Base-by-base conservation (phyloP, 2,888 invertebrate genomes). In the Drosophila anomelani region DNA sequence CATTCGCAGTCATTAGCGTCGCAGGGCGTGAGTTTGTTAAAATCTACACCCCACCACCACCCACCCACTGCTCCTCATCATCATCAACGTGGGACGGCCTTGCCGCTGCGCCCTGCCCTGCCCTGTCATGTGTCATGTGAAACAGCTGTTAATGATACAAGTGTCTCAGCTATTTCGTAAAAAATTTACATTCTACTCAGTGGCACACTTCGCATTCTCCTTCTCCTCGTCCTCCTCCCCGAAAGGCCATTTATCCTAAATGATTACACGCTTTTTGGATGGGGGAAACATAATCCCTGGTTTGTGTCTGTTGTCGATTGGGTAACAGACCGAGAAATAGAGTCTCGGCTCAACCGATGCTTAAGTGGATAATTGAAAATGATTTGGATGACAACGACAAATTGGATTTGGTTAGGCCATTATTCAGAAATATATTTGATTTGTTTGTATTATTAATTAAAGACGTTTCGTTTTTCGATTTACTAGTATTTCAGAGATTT, bases 1-100 rank as follows among this genome's bases (percentile, higher is more conserved):
- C 83, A 88, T 90, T 90, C 80, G 78, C 78, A 79, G 89, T 87
- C 89, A 85, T 85, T 87, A 85, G 87, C 80, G 76, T 62, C 70
- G 77, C 55, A 56, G 81, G 63, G 69, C 61, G 75, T 66, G 74
- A 54, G 67, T 60, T 56, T 64, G 76, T 63, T 60, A 74, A 74
- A 60, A 44, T 74, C 61, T 54, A 41, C 54, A 34, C 4, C 69
- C 23, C 58, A 54, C 43, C 54, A 38, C 54, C 51, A 34, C 68
- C 66, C 57, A 47, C 43, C 41, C 54, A 49, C 62, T 51, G 32
- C 54, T 61, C 54, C 38, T 67, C 71, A 44, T 63, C 49, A 49
- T 63, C 49, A 49, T 72, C 70, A 51, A 39, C 51, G 46, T 39
- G 71, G 41, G 44, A 46, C 32, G 66, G 75, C 75, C 72, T 73